Percentiles rank a stretch among this genome's conserved stretches.
phyloP scores from a whole-genome alignment of 2,888 invertebrate genomes.

The Maniola hyperantus region DNA sequence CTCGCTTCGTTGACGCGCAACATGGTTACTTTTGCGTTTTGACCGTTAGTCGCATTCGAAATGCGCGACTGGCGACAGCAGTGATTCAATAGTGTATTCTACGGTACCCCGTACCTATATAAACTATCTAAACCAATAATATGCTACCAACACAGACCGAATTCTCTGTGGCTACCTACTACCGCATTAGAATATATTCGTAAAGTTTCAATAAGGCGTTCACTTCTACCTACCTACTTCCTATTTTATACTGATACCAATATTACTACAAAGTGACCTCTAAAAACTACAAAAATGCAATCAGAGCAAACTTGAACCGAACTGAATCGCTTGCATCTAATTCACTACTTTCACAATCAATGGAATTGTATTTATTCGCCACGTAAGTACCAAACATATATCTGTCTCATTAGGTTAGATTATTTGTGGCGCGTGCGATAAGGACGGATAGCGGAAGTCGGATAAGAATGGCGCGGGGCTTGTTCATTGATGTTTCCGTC shows the following conservation, averaged over 20 bases:
- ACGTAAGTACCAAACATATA: constrained; percentile 45
- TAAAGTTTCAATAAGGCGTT: no score
- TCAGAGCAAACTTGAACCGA: constrained; percentile 40
- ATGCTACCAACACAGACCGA: no score
- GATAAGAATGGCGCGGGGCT: constrained; percentile 65
- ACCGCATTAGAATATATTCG: no score
- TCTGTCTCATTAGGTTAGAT: constrained; percentile 47
- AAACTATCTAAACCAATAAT: no score
- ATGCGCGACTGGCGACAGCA: no score
- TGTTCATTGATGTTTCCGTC: constrained; percentile 71
- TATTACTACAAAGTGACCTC: constrained; percentile 31
- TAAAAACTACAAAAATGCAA: constrained; percentile 33
- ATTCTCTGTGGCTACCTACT: no score
- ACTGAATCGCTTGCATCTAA: constrained; percentile 44
- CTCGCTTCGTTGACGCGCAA: no score
- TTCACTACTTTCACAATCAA: constrained; percentile 57
- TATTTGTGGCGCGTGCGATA: constrained; percentile 48
- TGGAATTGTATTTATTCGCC: constrained; percentile 55
- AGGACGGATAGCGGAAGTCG: constrained; percentile 64
- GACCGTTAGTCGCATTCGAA: not conserved
- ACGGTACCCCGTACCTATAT: no score
- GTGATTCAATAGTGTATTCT: no score
- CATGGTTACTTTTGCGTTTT: no score
- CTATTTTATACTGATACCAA: constrained; percentile 19
- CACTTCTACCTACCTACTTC: no score